Evolutionary conservation across 2,888 invertebrate species (phyloP), one percentile per base, ranked within the genome.

Genomic region (Germaria angustata): DNA sequence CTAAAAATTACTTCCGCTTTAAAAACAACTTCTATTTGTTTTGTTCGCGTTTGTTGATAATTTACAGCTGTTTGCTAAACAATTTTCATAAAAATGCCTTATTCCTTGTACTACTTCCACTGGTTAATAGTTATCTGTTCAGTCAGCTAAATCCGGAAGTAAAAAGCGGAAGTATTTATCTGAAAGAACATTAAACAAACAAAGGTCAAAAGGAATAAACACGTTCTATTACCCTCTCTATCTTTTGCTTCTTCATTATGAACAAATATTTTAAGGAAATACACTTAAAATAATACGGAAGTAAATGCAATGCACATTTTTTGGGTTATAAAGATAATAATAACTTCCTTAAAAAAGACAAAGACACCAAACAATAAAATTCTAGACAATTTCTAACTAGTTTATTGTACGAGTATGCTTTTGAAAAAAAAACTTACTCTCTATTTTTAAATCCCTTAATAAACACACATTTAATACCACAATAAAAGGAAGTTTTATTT

Each of bases 101-200:
- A 22, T 44, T 44, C 7, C 17, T 39, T 13, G 32, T 8, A 55
- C 44, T 49, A 65, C 57, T 66, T 46, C 57, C 65, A 71, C 13
- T 34, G 41, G 1, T 51, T 24, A 17, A 13, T 28, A 36, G 9
- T 68, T 32, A 46, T 22, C 34, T 17, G 28, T 55, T 20, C 3
- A 49, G 34, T 51, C 49, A 46, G 24, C 63, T 68, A 82, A 82
- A 79, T 82, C 73, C 82, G 82, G 82, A 82, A 82, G 82, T 76
- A 76, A 71, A 80, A 71, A 66, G 57, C 76, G 80, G 80, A 81
- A 81, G 76, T 76, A 76, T 81, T 76, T 76, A 76, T 36, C 44
- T 76, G 73, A 53, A 57, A 53, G 53, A 11, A 28, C 49, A 57
- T 44, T 36, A 66, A 41, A 57, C 28, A n/a, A n/a, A n/a, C 69